phyloP scores from a whole-genome alignment of 2,113 vertebrate genomes.

The Lucifuga dentata region DNA sequence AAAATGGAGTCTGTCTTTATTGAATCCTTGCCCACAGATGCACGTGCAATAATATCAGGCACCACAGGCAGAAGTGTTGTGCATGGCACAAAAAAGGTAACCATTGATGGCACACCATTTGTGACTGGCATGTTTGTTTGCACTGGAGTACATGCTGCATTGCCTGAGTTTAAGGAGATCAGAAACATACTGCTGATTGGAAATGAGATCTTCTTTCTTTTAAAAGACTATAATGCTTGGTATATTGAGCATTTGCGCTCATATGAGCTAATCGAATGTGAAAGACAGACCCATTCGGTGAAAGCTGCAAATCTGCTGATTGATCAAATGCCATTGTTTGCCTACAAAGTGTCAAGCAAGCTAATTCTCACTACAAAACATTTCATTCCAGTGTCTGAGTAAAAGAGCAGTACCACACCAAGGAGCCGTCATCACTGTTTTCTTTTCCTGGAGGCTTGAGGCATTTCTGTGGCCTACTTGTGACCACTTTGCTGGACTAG shows the following conservation, averaged over 20 bases:
- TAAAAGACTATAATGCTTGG: slow-evolving; percentile 41
- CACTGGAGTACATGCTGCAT: slow-evolving; percentile 32
- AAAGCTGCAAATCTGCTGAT: slow-evolving; percentile 28
- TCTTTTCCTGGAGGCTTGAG: no score
- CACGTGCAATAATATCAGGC: slow-evolving; percentile 19
- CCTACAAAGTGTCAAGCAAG: slow-evolving; percentile 31
- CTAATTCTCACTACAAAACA: slow-evolving; percentile 47
- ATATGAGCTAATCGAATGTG: slow-evolving; percentile 25
- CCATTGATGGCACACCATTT: slow-evolving; percentile 29
- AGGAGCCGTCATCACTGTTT: background rate
- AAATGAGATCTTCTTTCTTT: slow-evolving; percentile 37
- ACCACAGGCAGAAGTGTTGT: slow-evolving; percentile 38
- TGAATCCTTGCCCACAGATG: slow-evolving; percentile 29
- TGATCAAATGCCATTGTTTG: slow-evolving; percentile 34
- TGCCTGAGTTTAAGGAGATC: slow-evolving; percentile 49
- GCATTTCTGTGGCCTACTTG: no score
- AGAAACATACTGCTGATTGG: slow-evolving; percentile 33
- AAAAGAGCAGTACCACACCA: slow-evolving; percentile 2
- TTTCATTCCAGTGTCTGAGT: slow-evolving; percentile 47
- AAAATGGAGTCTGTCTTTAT: slow-evolving; percentile 36
- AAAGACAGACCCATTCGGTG: slow-evolving; percentile 19
- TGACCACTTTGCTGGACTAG: no score
- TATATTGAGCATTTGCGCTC: slow-evolving; percentile 48
- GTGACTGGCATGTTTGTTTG: slow-evolving; percentile 40
- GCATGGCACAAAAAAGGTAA: slow-evolving; percentile 37